Percentiles rank a stretch among this genome's conserved stretches.
Conservation (phyloP, 64 coral and sea anemone species). For the Pocillopora damicornis region DNA sequence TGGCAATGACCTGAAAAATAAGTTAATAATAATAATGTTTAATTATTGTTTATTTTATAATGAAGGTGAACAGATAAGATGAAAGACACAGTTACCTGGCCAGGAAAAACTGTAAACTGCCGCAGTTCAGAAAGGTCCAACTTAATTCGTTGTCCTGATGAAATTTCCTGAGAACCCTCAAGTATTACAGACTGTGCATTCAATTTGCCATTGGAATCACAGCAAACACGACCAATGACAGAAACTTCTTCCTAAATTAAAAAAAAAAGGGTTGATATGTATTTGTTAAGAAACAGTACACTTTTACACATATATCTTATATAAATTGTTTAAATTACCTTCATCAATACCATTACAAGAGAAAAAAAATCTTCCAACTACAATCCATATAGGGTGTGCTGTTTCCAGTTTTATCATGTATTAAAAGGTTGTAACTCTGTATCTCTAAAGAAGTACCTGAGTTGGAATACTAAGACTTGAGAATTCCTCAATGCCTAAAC, state of each 20-base stretch:
- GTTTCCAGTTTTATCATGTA: too few relatives aligned
- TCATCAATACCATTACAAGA: too few relatives aligned
- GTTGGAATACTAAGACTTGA: slow-evolving; percentile 38
- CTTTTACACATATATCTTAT: too few relatives aligned
- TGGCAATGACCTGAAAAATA: slow-evolving; percentile 66
- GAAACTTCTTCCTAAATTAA: slow-evolving; percentile 68
- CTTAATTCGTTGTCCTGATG: slow-evolving; percentile 67
- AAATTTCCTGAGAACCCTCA: slow-evolving; percentile 71
- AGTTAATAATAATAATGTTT: not conserved
- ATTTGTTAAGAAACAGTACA: not conserved
- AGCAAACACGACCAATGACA: slow-evolving; percentile 88
- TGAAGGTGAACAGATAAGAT: too few relatives aligned
- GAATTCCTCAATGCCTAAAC: slow-evolving; percentile 86
- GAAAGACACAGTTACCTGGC: slow-evolving; percentile 58
- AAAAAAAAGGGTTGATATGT: not conserved
- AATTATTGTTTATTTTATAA: not conserved
- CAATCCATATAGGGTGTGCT: too few relatives aligned
- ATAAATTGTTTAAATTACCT: too few relatives aligned
- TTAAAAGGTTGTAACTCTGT: too few relatives aligned
- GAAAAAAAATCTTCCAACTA: too few relatives aligned
- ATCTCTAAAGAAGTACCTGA: slow-evolving; percentile 33
- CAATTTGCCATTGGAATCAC: slow-evolving; percentile 95
- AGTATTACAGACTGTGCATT: slow-evolving; percentile 89
- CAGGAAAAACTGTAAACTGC: slow-evolving; percentile 95
- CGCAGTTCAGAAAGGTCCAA: slow-evolving; percentile 79